Evolutionary conservation across 2,113 vertebrate species (phyloP), one percentile per base, ranked within the genome.

Genomic region (Ictidomys tridecemlineatus): DNA sequence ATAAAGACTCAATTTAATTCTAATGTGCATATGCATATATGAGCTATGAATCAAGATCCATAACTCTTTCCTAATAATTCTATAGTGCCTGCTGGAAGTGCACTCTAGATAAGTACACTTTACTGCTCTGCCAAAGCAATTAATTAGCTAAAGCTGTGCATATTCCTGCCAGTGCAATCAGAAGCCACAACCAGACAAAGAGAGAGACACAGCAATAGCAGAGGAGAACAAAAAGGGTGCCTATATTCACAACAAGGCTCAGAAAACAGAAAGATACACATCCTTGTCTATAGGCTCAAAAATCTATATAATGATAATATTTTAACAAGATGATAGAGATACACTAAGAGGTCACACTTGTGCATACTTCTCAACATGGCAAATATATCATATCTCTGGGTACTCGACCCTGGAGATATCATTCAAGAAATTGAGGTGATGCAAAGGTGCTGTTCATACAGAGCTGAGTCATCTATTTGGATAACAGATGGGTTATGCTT

Each of bases 71-170:
- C 82, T 96, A 96, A 94, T 95, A 97, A 95, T 96, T 93, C 96
- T 69, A 89, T 76, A 91, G 92, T 8, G 30, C 77, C 96, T 94
- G 39, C 37, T 96, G 82, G 73, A 97, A 97, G 91, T 86, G 94
- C 96, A 98, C 95, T 97, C 87, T 91, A 96, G 97, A 95, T 96
- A 95, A 95, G 90, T 78, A 93, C 89, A 86, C 85, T 97, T 93
- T 84, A 90, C 85, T 86, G 96, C 85, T 97, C 93, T 95, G 88
- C 10, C 34, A 32, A 95, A 95, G 95, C 96, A 97, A 96, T 97
- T 98, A 96, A 97, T 97, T 97, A 97, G 90, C 96, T 79, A 93
- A 95, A 94, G 92, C 90, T 89, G 82, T 26, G 20, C 56, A 39
- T 12, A 48, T 12, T 89, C 87, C 94, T 91, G 85, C 88, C 87